Conservation (phyloP, 2,888 invertebrate genomes). For the Cryptocephalus moraei region DNA sequence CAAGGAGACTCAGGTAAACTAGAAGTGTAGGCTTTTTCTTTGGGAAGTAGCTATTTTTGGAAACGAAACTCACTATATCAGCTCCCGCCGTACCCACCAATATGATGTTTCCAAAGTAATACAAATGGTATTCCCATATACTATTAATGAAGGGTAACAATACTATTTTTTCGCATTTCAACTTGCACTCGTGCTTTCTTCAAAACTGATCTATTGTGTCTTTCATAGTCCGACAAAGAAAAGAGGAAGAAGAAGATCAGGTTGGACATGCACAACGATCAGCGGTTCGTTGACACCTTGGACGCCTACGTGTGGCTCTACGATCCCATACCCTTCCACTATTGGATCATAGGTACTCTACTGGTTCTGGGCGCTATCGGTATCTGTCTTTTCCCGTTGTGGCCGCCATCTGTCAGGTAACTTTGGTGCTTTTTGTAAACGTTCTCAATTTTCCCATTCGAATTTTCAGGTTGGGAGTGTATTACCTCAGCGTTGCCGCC, state of each 20-base stretch:
- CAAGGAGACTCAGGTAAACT: conserved; percentile 29
- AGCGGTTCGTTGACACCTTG: conserved; percentile 83
- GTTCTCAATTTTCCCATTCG: too few relatives aligned
- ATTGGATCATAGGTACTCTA: conserved; percentile 86
- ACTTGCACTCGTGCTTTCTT: too few relatives aligned
- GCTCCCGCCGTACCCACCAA: too few relatives aligned
- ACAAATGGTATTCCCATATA: too few relatives aligned
- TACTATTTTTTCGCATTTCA: too few relatives aligned
- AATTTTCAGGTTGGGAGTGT: conserved; percentile 71
- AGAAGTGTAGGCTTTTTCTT: neutral
- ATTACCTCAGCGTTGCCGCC: conserved; percentile 91
- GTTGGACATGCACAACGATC: conserved; percentile 94
- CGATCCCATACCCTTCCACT: conserved; percentile 90
- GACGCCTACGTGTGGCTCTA: conserved; percentile 99
- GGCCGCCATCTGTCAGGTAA: conserved; percentile 87
- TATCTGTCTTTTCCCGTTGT: conserved; percentile 96
- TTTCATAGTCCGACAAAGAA: conserved; percentile 47
- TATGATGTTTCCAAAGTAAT: too few relatives aligned
- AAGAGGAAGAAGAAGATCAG: conserved; percentile 84
- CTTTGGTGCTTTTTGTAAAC: neutral
- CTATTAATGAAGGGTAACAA: too few relatives aligned
- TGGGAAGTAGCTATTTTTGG: too few relatives aligned
- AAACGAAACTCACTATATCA: too few relatives aligned
- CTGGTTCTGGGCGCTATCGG: conserved; percentile 88
- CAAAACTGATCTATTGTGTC: too few relatives aligned